Conservation (phyloP, 2,797 vertebrate genomes). For the Chrysocyon brachyurus region DNA sequence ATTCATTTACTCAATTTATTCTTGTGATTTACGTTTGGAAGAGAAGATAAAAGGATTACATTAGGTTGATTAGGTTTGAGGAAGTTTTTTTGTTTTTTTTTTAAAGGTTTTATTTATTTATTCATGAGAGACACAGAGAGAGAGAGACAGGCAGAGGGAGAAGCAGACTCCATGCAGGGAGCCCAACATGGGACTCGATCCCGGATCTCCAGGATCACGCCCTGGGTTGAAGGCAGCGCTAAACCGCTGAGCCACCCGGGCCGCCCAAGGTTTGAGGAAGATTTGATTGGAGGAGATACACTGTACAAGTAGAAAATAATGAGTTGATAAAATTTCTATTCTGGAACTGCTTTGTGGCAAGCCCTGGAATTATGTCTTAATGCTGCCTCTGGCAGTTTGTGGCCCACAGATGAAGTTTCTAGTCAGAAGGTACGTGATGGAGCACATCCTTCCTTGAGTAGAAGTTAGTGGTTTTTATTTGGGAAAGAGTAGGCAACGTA, state of each 20-base stretch:
- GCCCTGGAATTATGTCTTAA: neutral
- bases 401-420: neutral
- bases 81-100: neutral
- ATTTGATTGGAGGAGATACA: neutral
- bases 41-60: neutral
- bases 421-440: neutral
- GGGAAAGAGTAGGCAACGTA: neutral
- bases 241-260: too few relatives aligned
- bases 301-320: neutral
- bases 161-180: too few relatives aligned
- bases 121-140: too few relatives aligned
- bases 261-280: neutral
- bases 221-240: too few relatives aligned
- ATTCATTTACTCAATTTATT: neutral
- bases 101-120: too few relatives aligned
- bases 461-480: neutral
- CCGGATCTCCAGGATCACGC: too few relatives aligned
- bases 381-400: neutral
- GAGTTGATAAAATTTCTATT: neutral
- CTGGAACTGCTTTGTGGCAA: neutral
- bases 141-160: too few relatives aligned
- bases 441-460: neutral
- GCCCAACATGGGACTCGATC: too few relatives aligned
- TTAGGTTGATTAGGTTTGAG: neutral
- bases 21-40: neutral